Evolutionary conservation across 2,888 invertebrate species (phyloP), one percentile per base, ranked within the genome.

Genomic region (Eudasyphora cyanicolor): DNA sequence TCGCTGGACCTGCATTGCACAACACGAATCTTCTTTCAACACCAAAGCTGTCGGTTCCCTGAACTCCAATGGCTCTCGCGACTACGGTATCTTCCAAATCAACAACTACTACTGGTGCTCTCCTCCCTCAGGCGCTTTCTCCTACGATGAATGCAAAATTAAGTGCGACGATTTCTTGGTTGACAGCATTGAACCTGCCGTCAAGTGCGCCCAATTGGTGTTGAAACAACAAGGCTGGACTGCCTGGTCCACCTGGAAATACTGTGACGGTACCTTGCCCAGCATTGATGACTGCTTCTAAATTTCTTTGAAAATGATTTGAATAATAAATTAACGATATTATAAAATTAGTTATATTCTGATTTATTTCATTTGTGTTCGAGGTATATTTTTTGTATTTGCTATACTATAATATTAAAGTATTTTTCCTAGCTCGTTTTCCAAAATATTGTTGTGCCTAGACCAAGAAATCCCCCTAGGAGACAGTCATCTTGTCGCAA

Each of bases 51-150:
- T 91, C 21, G 92, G 93, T 0, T 89, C 87, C 8, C 84, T 89
- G 0, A 93, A 93, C 87, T 83, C 83, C 1, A 92, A 93, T 85
- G 93, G 93, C 0, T 88, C 89, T 35, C 85, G 85, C 27, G 91
- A 91, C 84, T 90, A 83, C 57, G 88, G 88, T 64, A 82, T 88
- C 29, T 88, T 88, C 76, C 88, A 88, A 82, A 87, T 89, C 27
- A 89, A 89, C 80, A 86, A 88, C 67, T 82, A 80, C 29, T 77
- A 80, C 70, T 91, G 91, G 91, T 91, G 91, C 82, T 78, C 87
- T 54, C 87, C 89, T 38, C 29, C 79, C 82, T 32, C 84, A 35
- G 87, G 88, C 29, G 83, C 85, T 29, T 87, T 85, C 79, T 88
- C 89, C 70, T 86, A 88, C 86, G 89, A 90, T 74, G 88, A 86